Percentiles rank a stretch among this genome's conserved stretches.
These are phyloP conservation scores for Chelmon rostratus DNA, from an alignment of 2,797 vertebrate genomes.

Conservation along the genomic window DNA sequence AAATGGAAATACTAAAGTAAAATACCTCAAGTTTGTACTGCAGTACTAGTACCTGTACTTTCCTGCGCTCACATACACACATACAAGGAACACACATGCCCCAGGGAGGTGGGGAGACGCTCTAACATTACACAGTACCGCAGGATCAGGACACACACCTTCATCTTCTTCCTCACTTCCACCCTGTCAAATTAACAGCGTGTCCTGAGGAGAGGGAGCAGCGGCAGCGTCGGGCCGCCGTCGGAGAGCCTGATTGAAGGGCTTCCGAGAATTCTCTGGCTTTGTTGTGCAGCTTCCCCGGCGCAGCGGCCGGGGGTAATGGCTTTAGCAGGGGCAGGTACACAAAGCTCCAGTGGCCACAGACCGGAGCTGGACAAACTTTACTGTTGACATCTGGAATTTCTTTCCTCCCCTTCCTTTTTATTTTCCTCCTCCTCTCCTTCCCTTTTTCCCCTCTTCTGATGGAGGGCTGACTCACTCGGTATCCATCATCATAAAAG, in stretches of 20 bases:
- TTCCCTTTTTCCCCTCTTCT: conserved; percentile 47
- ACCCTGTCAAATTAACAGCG: conserved; percentile 59
- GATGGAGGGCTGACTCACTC: conserved; percentile 80
- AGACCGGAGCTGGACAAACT: conserved; percentile 86
- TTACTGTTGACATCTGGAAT: conserved; percentile 90
- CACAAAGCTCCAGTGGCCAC: conserved; percentile 86
- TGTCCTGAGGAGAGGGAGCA: conserved; percentile 36
- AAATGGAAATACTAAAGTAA: neutral
- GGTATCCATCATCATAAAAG: conserved; percentile 75
- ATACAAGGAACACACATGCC: neutral
- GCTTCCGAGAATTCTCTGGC: conserved; percentile 87
- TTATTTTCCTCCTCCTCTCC: conserved; percentile 67
- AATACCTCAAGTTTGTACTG: neutral
- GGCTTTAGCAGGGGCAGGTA: conserved; percentile 88
- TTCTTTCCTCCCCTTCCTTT: conserved; percentile 79
- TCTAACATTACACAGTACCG: neutral
- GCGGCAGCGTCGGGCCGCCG: conserved; percentile 40
- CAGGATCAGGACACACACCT: conserved; percentile 29
- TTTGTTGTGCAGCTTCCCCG: conserved; percentile 71
- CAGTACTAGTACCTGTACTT: neutral
- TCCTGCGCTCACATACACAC: neutral
- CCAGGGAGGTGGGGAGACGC: neutral
- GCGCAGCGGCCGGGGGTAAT: conserved; percentile 80
- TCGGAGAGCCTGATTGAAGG: conserved; percentile 73
- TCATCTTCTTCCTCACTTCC: conserved; percentile 42